Conservation (phyloP, 2,113 vertebrate genomes). For the Nycticebus coucang region DNA sequence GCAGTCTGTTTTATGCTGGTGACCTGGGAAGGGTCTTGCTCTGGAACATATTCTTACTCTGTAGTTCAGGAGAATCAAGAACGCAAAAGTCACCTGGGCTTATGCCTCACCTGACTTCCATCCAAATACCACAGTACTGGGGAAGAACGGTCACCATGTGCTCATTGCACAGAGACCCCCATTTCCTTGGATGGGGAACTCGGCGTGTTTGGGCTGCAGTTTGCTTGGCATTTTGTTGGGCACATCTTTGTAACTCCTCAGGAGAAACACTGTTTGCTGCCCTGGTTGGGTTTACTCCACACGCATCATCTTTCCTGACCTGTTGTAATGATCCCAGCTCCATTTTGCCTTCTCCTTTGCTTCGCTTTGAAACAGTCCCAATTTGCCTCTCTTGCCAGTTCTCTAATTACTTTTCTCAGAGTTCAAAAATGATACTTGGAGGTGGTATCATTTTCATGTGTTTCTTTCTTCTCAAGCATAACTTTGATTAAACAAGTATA, state of each 20-base stretch:
- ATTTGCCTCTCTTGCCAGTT: background rate
- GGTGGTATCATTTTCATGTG: background rate
- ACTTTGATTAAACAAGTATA: background rate
- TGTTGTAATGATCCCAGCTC: background rate
- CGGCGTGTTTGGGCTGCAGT: background rate
- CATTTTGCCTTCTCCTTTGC: background rate
- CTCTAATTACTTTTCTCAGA: background rate
- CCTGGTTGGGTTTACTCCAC: background rate
- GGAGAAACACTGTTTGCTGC: background rate
- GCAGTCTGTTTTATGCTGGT: background rate
- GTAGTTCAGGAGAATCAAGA: background rate
- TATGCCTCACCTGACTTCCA: background rate
- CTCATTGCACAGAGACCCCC: background rate
- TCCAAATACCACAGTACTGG: too few relatives aligned
- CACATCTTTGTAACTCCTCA: background rate
- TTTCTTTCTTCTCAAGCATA: background rate
- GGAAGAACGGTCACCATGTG: rapidly evolving
- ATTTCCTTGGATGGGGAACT: background rate
- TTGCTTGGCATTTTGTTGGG: background rate
- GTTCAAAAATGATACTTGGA: background rate
- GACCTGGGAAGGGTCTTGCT: background rate
- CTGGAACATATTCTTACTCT: background rate
- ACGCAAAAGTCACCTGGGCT: background rate
- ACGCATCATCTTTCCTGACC: background rate
- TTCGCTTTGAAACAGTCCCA: background rate